Percentiles rank a stretch among this genome's conserved stretches.
phyloP scores from a whole-genome alignment of 2,797 vertebrate genomes.

The Bucorvus abyssinicus region DNA sequence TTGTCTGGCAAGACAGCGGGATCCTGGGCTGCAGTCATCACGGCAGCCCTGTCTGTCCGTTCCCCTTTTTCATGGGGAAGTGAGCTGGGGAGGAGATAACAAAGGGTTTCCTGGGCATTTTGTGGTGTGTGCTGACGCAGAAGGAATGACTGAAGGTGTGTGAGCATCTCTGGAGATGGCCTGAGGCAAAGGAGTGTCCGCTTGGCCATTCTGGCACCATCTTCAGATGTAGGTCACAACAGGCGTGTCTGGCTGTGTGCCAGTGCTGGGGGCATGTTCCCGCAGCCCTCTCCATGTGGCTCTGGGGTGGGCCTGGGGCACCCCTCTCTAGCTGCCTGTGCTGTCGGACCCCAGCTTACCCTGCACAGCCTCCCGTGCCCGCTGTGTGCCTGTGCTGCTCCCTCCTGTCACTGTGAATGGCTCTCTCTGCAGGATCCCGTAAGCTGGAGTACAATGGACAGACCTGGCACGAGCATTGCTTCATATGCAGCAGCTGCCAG shows the following conservation, averaged over 20 bases:
- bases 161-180: neutral
- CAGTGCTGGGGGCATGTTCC: neutral
- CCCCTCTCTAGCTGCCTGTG: neutral
- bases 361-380: fast-evolving
- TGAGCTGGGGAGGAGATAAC: neutral
- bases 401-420: neutral
- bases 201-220: conserved; percentile 19
- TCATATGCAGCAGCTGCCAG: conserved; percentile 95
- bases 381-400: neutral
- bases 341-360: neutral
- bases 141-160: neutral
- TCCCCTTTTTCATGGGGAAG: neutral
- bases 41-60: neutral
- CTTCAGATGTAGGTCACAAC: neutral
- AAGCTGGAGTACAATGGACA: conserved; percentile 96
- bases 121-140: neutral
- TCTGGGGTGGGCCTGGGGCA: neutral
- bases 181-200: conserved; percentile 26
- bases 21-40: neutral
- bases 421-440: conserved; percentile 84
- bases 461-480: conserved; percentile 97
- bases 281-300: neutral
- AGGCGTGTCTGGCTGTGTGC: neutral
- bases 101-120: conserved; percentile 19
- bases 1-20: neutral